A percentile compares a stretch with the other conserved stretches of the same genome.
phyloP scores from a whole-genome alignment of 2,888 invertebrate species.

The Trissonchulus latispiculum region DNA sequence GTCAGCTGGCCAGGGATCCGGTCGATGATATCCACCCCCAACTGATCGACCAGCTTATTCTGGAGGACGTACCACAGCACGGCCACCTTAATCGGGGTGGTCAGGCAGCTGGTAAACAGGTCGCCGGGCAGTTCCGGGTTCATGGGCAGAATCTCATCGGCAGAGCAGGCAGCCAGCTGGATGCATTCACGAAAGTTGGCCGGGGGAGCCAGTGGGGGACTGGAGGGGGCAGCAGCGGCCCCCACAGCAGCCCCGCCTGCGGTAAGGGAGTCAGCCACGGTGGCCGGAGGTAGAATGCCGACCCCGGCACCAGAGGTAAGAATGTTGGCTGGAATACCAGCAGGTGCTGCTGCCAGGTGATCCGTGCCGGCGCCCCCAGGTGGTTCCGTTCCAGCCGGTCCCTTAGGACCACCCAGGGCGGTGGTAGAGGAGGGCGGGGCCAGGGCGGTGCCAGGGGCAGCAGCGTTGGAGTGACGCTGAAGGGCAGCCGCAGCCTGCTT shows the following conservation, averaged over 20 bases:
- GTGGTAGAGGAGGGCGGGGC: constrained; percentile 22
- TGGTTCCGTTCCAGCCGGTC: too few relatives aligned
- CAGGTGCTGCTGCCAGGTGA: too few relatives aligned
- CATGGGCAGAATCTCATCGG: constrained; percentile 88
- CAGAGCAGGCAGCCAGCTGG: constrained; percentile 86
- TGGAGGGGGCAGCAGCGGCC: not conserved
- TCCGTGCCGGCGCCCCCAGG: too few relatives aligned
- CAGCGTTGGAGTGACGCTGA: not conserved
- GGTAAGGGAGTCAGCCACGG: too few relatives aligned
- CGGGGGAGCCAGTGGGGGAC: not conserved
- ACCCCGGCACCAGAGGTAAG: too few relatives aligned
- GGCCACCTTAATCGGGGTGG: constrained; percentile 66
- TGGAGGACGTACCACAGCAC: constrained; percentile 33
- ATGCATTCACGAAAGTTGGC: constrained; percentile 57
- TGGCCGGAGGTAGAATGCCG: too few relatives aligned
- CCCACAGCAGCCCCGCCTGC: too few relatives aligned
- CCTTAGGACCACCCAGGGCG: too few relatives aligned
- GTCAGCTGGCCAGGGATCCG: constrained; percentile 89
- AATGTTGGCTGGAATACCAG: too few relatives aligned
- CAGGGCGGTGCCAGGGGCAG: not conserved
- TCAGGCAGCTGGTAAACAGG: constrained; percentile 92
- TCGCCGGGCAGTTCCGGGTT: constrained; percentile 93
- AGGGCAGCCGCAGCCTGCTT: constrained; percentile 48
- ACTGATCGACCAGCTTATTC: constrained; percentile 17
- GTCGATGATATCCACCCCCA: constrained; percentile 20